These are phyloP conservation scores for Xylophagus ater DNA, from an alignment of 2,888 invertebrate genomes.

Conservation along the genomic window DNA sequence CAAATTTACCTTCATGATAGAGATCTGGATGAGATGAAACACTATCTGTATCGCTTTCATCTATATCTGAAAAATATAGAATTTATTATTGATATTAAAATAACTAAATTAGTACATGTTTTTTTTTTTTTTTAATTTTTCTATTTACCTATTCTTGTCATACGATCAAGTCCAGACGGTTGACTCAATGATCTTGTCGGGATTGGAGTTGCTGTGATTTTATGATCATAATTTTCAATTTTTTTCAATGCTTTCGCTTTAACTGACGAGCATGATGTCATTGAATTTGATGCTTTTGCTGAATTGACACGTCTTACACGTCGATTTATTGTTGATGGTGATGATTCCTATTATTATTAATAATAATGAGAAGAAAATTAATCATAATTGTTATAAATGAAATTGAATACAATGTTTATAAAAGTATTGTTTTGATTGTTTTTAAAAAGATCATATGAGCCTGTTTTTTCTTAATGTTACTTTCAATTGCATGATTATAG, in stretches of 20 bases:
- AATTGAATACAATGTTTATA: too few relatives aligned
- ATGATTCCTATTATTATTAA: constrained; percentile 20
- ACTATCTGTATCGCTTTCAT: constrained; percentile 39
- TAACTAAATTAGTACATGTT: not conserved
- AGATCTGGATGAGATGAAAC: constrained; percentile 32
- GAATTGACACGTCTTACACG: constrained; percentile 34
- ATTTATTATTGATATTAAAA: constrained; percentile 1
- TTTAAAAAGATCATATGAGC: too few relatives aligned
- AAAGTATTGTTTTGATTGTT: too few relatives aligned
- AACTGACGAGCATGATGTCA: constrained; percentile 15
- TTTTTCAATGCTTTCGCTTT: constrained; percentile 28
- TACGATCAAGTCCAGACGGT: constrained; percentile 40
- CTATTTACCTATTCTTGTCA: constrained; percentile 18
- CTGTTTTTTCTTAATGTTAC: too few relatives aligned
- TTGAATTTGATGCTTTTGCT: constrained; percentile 27
- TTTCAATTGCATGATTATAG: too few relatives aligned
- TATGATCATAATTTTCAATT: constrained; percentile 24
- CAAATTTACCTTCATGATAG: too few relatives aligned
- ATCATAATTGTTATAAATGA: not conserved
- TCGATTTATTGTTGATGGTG: constrained; percentile 22
- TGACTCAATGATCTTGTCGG: constrained; percentile 53
- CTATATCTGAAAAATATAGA: constrained; percentile 22
- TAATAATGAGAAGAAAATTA: not conserved
- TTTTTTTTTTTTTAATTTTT: not conserved
- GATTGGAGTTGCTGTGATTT: constrained; percentile 28